phyloP scores from a whole-genome alignment of 92 coral and sea anemone species.

The Palythoa caribaeorum region DNA sequence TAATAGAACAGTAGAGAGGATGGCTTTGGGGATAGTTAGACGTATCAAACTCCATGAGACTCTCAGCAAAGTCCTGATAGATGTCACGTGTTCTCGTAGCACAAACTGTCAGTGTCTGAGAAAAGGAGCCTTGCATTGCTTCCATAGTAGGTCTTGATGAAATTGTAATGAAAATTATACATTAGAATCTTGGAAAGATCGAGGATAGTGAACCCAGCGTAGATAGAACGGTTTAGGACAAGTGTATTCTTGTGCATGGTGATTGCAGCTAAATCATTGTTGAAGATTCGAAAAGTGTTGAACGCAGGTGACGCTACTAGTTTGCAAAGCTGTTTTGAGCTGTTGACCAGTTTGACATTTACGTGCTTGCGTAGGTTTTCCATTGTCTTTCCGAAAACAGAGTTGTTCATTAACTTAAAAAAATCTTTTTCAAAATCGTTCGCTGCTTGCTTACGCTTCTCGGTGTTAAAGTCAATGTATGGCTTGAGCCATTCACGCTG shows the following conservation, averaged over 20 bases:
- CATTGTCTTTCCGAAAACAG: too few species aligned
- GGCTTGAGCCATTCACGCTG: background rate
- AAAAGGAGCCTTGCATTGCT: too few species aligned
- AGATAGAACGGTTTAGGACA: background rate
- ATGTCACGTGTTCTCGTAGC: conserved; percentile 52
- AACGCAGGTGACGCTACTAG: background rate
- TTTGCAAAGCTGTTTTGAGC: background rate
- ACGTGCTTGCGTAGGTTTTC: background rate
- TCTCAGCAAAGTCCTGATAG: conserved; percentile 39
- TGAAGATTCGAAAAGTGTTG: background rate
- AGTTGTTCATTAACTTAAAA: too few species aligned
- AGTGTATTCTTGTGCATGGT: background rate
- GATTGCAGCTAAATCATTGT: background rate
- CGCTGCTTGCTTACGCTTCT: too few species aligned
- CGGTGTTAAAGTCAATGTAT: too few species aligned
- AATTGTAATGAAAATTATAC: too few species aligned
- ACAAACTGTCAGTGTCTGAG: conserved; percentile 45
- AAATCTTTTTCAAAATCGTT: too few species aligned
- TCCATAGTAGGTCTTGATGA: too few species aligned
- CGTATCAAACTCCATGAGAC: conserved; percentile 59
- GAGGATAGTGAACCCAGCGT: background rate
- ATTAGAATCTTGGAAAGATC: background rate
- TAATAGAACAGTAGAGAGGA: conserved; percentile 34
- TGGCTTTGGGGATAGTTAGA: conserved; percentile 63
- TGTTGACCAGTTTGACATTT: too few species aligned